These are phyloP conservation scores for Acipenser ruthenus DNA, from an alignment of 2,797 vertebrate species.

Conservation along the genomic window DNA sequence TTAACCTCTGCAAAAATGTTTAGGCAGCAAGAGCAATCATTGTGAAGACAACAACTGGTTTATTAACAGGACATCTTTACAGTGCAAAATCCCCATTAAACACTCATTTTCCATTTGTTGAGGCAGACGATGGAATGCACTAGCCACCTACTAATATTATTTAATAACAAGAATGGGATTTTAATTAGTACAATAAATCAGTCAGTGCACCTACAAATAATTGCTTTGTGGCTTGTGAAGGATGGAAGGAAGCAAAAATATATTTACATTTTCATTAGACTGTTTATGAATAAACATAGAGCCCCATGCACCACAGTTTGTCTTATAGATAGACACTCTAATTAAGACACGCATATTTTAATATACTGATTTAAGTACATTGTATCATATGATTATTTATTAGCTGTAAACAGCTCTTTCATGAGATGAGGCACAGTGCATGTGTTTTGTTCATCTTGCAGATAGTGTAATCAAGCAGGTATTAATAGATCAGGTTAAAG, in stretches of 20 bases:
- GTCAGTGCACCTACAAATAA: conserved; percentile 29
- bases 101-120: not conserved
- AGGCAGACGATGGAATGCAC: too few relatives aligned
- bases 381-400: too few relatives aligned
- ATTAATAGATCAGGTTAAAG: too few relatives aligned
- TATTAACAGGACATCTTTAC: not conserved
- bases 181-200: conserved; percentile 36
- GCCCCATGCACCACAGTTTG: not conserved
- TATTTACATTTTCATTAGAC: conserved; percentile 33
- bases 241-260: conserved; percentile 17
- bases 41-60: not conserved
- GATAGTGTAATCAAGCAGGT: too few relatives aligned
- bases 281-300: conserved; percentile 23
- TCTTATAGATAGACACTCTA: conserved; percentile 5
- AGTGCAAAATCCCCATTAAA: not conserved
- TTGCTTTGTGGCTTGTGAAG: conserved; percentile 28
- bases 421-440: too few relatives aligned
- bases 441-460: too few relatives aligned
- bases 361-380: too few relatives aligned
- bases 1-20: conserved; percentile 1
- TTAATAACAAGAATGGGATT: conserved; percentile 12
- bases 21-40: not conserved
- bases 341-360: conserved; percentile 5
- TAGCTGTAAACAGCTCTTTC: too few relatives aligned
- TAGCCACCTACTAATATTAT: conserved; percentile 3